phyloP scores from a whole-genome alignment of 2,888 invertebrate genomes.

The Orthosia gracilis region DNA sequence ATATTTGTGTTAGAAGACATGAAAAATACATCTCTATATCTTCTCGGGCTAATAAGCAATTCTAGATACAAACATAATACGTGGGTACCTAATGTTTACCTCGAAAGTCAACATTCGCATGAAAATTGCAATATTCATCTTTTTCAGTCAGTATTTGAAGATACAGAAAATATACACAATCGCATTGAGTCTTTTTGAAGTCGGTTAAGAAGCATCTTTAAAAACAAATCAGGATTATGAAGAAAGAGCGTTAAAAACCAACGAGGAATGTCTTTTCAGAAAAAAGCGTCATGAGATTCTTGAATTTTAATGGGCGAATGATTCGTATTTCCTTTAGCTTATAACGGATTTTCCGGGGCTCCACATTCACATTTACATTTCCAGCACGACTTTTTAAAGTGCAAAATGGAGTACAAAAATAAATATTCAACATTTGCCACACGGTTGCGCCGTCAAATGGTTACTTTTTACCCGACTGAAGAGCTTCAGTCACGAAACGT shows the following conservation, averaged over 20 bases:
- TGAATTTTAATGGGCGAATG: conserved; percentile 44
- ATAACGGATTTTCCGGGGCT: conserved; percentile 49
- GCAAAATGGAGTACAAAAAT: conserved; percentile 53
- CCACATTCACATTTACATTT: conserved; percentile 45
- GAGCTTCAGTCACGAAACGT: conserved; percentile 25
- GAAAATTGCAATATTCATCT: conserved; percentile 4
- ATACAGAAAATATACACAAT: conserved; percentile 31
- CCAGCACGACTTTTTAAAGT: conserved; percentile 54
- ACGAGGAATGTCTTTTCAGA: conserved; percentile 33
- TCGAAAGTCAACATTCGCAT: conserved; percentile 4
- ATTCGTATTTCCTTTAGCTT: conserved; percentile 48
- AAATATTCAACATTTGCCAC: conserved; percentile 65
- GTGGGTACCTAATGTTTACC: conserved; percentile 13
- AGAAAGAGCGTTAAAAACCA: conserved; percentile 23
- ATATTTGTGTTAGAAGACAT: conserved; percentile 11
- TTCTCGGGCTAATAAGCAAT: conserved; percentile 14
- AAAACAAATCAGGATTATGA: conserved; percentile 37
- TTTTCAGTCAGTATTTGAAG: conserved; percentile 19
- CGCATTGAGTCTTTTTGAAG: conserved; percentile 7
- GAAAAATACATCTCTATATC: conserved; percentile 26
- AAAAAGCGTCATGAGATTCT: conserved; percentile 27
- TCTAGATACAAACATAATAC: conserved; percentile 9
- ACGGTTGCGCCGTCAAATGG: conserved; percentile 34
- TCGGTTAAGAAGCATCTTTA: conserved; percentile 18
- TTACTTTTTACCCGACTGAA: conserved; percentile 20